Conservation (phyloP, 2,888 invertebrate species). For the Suillia variegata region DNA sequence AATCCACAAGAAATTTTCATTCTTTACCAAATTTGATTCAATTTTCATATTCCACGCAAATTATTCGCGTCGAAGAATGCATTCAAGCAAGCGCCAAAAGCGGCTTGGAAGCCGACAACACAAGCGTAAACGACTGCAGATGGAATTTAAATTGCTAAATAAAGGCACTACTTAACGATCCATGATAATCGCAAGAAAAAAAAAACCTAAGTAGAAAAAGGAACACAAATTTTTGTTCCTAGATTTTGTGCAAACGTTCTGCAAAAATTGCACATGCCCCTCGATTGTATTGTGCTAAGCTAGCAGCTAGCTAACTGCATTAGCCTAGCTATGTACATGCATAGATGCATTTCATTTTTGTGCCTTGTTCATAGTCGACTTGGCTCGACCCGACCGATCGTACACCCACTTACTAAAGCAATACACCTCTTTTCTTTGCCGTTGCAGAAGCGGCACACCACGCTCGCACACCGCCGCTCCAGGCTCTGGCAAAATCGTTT, state of each 20-base stretch:
- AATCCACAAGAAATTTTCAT: too few species aligned
- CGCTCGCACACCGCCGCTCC: conserved; percentile 39
- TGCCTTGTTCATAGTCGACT: too few species aligned
- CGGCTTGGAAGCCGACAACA: neutral
- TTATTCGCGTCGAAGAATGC: neutral
- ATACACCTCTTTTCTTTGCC: neutral
- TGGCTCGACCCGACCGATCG: too few species aligned
- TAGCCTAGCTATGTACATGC: too few species aligned
- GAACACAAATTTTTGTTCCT: too few species aligned
- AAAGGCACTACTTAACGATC: neutral
- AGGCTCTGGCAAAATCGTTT: conserved; percentile 67
- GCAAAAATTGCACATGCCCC: neutral
- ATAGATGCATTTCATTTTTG: too few species aligned
- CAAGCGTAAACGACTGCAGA: neutral
- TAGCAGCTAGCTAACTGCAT: too few species aligned
- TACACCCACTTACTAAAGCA: conserved; percentile 3
- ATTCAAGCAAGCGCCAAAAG: neutral
- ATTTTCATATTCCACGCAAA: neutral
- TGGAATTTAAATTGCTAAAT: conserved; percentile 6
- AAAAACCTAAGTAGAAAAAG: too few species aligned
- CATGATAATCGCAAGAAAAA: neutral
- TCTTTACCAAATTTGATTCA: neutral
- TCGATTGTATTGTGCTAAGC: too few species aligned
- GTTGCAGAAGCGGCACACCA: conserved; percentile 40
- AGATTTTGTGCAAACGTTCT: too few species aligned